Evolutionary conservation across 2,888 invertebrate species (phyloP).

Genomic region (Mactromeris polynyma): DNA sequence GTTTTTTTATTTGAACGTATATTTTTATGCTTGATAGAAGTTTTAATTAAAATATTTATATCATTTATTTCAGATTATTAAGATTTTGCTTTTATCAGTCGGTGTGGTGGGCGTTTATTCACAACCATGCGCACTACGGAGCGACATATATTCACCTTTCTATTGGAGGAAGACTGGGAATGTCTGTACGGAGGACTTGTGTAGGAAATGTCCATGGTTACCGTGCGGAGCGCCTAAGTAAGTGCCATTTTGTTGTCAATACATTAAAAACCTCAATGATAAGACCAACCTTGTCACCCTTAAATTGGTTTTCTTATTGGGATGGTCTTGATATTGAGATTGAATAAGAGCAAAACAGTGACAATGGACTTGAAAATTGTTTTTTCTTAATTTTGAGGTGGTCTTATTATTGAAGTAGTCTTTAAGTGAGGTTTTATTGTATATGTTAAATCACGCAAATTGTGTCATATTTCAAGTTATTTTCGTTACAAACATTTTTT

Average conservation of each 20-base stretch:
- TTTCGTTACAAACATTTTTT: neutral
- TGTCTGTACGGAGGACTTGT: slow-evolving; percentile 35
- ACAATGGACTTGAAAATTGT: too few relatives aligned
- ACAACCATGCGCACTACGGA: neutral
- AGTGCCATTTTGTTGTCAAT: neutral
- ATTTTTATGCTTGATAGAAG: too few relatives aligned
- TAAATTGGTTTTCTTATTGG: too few relatives aligned
- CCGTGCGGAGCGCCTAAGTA: slow-evolving; percentile 16
- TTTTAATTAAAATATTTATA: too few relatives aligned
- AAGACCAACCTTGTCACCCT: too few relatives aligned
- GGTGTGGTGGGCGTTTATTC: neutral
- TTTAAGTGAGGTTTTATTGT: too few relatives aligned
- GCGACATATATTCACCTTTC: slow-evolving; percentile 31
- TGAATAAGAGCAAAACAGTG: too few relatives aligned
- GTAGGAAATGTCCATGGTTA: slow-evolving; percentile 2
- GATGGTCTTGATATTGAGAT: too few relatives aligned
- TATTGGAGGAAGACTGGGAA: slow-evolving; percentile 31
- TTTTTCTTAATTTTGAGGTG: too few relatives aligned
- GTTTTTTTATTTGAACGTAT: too few relatives aligned
- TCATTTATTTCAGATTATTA: slow-evolving; percentile 20
- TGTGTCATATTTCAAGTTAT: neutral
- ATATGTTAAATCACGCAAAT: neutral
- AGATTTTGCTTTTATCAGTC: neutral
- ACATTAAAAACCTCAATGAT: too few relatives aligned
- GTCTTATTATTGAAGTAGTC: too few relatives aligned